phyloP scores from a whole-genome alignment of 2,797 vertebrate species.

The Crocodylus rhombifer region DNA sequence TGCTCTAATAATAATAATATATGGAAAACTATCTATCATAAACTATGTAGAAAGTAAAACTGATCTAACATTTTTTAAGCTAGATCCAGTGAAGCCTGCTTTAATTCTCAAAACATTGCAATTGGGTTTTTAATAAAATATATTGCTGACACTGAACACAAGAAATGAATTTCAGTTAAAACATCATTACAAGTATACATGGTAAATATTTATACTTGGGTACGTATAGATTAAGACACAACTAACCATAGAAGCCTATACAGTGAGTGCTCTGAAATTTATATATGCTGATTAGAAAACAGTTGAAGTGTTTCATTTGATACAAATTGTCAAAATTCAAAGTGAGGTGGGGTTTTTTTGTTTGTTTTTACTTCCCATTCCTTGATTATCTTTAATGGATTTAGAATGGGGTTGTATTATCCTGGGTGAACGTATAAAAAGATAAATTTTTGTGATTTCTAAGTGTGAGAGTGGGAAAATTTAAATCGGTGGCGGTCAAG shows the following conservation, averaged over 20 bases:
- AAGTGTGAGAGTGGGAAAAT: no score
- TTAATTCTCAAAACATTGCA: not conserved
- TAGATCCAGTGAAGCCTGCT: rapidly evolving
- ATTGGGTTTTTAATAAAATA: not conserved
- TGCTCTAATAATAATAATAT: not conserved
- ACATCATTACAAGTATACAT: not conserved
- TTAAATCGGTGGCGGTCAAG: no score
- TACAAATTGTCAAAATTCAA: not conserved
- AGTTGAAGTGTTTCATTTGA: conserved; percentile 11
- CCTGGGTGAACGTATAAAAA: not conserved
- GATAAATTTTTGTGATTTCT: not conserved
- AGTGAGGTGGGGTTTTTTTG: not conserved
- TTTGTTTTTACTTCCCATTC: not conserved
- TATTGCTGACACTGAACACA: not conserved
- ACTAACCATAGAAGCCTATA: not conserved
- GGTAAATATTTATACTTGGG: not conserved
- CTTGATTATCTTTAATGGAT: not conserved
- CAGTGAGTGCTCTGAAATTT: not conserved
- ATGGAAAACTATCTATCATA: not conserved
- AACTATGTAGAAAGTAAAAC: not conserved
- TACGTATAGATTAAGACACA: not conserved
- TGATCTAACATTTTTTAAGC: not conserved
- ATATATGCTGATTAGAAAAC: conserved; percentile 16
- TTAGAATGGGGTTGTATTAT: not conserved
- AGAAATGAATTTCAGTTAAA: not conserved